These are phyloP conservation scores for Gouania willdenowi DNA, from an alignment of 2,797 vertebrate species.

Conservation along the genomic window DNA sequence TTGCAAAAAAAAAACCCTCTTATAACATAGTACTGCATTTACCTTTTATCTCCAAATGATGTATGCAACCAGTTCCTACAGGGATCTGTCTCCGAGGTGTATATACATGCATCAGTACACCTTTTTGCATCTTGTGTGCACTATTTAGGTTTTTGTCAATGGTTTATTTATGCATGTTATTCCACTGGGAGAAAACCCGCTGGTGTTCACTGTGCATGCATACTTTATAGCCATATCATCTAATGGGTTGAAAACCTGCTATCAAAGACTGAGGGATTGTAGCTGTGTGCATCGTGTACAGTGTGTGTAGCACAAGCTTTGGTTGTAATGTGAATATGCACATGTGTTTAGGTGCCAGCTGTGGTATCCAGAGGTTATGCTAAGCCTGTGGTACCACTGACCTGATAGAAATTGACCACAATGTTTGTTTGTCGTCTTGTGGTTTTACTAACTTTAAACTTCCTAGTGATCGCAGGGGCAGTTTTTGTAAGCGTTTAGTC, in stretches of 20 bases:
- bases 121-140: constrained; percentile 47
- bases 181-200: constrained; percentile 50
- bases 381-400: too few species aligned
- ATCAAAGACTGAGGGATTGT: constrained; percentile 55
- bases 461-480: too few species aligned
- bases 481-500: too few species aligned
- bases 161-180: constrained; percentile 64
- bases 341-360: constrained; percentile 24
- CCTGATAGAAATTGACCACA: too few species aligned
- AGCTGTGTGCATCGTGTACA: constrained; percentile 24
- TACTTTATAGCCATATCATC: constrained; percentile 53
- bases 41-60: constrained; percentile 63
- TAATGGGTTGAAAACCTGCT: constrained; percentile 59
- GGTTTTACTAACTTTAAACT: too few species aligned
- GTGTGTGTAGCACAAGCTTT: constrained; percentile 30
- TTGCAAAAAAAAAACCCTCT: too few species aligned
- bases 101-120: constrained; percentile 2
- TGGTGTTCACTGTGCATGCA: constrained; percentile 38
- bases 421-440: too few species aligned
- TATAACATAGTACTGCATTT: too few species aligned
- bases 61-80: constrained; percentile 48
- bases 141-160: constrained; percentile 60
- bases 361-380: too few species aligned
- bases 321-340: constrained; percentile 33
- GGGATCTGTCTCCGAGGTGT: constrained; percentile 37